phyloP scores from a whole-genome alignment of 2,113 vertebrate genomes.

The Limnothrissa miodon region DNA sequence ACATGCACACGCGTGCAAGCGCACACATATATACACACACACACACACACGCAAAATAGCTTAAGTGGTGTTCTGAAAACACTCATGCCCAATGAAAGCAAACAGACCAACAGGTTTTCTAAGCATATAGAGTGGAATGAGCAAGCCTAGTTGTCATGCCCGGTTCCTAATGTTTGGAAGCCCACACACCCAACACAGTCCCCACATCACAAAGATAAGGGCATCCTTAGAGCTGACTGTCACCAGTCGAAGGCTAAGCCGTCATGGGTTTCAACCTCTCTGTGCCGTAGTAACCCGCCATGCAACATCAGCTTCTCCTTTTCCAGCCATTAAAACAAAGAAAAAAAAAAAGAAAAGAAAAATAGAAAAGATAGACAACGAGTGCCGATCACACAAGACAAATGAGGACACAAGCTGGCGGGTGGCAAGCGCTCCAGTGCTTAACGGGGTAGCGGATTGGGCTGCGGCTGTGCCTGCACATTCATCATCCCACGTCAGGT shows the following conservation, averaged over 20 bases:
- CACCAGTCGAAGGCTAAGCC: not conserved
- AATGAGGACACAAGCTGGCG: not conserved
- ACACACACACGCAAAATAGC: not conserved
- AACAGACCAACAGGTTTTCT: slow-evolving; percentile 6
- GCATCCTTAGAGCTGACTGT: not conserved
- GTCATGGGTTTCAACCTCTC: not conserved
- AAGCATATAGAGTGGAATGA: not conserved
- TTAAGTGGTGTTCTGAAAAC: not conserved
- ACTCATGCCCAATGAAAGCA: not conserved
- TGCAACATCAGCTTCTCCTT: not conserved
- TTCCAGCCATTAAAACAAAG: not conserved
- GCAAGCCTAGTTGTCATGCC: not conserved
- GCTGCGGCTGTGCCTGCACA: not conserved
- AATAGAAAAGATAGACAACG: not conserved
- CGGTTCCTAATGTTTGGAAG: not conserved
- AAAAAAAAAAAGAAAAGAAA: not conserved
- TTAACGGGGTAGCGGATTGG: not conserved
- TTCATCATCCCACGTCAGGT: not conserved
- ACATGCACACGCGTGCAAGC: not conserved
- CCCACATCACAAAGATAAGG: not conserved
- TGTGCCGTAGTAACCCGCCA: not conserved
- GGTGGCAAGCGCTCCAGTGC: not conserved
- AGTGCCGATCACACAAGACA: not conserved
- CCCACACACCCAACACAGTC: not conserved
- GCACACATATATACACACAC: not conserved